Evolutionary conservation across 1,140 invertebrate genomes (phyloP).

Genomic region (Drosophila pallidifrons): DNA sequence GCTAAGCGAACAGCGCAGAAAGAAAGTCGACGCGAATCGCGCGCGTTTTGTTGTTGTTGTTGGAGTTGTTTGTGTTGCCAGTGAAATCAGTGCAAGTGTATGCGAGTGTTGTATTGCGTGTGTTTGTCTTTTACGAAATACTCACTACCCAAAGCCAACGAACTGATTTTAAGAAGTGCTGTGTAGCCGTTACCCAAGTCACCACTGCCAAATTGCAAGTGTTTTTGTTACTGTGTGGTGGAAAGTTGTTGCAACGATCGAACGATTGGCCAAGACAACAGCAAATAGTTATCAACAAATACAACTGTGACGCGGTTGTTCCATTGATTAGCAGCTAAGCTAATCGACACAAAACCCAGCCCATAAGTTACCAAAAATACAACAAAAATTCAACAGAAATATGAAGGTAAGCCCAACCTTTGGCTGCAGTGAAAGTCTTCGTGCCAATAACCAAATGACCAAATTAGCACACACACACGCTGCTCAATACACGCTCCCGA

Average conservation of each 20-base stretch:
- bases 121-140: slow-evolving; percentile 4
- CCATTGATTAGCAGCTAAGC: slow-evolving; percentile 59
- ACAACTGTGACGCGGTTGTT: slow-evolving; percentile 34
- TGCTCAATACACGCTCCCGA: too few species aligned
- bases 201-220: slow-evolving; percentile 64
- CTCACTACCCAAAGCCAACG: slow-evolving; percentile 12
- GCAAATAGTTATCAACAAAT: neutral
- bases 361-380: slow-evolving; percentile 20
- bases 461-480: slow-evolving; percentile 48
- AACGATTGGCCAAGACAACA: neutral
- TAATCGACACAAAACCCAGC: slow-evolving; percentile 52
- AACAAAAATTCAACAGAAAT: slow-evolving; percentile 20
- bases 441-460: slow-evolving; percentile 49
- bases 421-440: slow-evolving; percentile 63
- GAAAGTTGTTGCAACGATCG: slow-evolving; percentile 53
- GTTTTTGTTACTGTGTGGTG: slow-evolving; percentile 55
- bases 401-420: slow-evolving; percentile 67
- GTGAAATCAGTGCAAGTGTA: slow-evolving; percentile 53
- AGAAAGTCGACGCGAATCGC: slow-evolving; percentile 68
- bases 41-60: slow-evolving; percentile 49
- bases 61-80: slow-evolving; percentile 5
- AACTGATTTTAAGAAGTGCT: slow-evolving; percentile 20
- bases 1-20: slow-evolving; percentile 44
- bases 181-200: slow-evolving; percentile 8
- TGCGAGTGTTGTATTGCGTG: slow-evolving; percentile 4